These are phyloP conservation scores for Catharus fuscescens DNA, from an alignment of 2,113 vertebrate genomes.

Conservation along the genomic window DNA sequence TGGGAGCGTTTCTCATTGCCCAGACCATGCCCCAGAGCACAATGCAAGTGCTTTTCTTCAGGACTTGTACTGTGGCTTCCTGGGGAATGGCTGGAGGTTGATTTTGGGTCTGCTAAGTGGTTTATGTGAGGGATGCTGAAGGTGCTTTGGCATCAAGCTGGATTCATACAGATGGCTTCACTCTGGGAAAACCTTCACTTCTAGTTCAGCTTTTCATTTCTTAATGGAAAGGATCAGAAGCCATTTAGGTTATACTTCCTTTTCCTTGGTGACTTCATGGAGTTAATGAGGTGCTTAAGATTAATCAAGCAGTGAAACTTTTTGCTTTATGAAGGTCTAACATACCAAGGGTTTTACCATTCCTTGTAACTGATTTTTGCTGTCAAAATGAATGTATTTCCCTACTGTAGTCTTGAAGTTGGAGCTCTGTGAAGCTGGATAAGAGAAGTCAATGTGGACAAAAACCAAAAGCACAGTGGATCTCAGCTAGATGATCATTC, in stretches of 20 bases:
- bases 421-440: neutral
- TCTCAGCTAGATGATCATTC: neutral
- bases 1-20: rapidly evolving
- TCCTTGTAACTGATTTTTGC: neutral
- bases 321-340: neutral
- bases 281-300: neutral
- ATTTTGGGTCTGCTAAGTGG: neutral
- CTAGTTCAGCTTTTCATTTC: neutral
- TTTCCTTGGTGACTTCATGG: neutral
- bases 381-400: neutral
- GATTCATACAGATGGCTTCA: neutral
- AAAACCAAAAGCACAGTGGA: neutral
- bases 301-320: neutral
- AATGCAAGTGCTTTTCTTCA: neutral
- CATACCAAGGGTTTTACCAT: neutral
- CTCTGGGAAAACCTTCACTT: neutral
- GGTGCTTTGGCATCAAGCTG: neutral
- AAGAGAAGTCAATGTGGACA: neutral
- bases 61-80: neutral
- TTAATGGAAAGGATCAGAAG: neutral
- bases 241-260: neutral
- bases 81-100: neutral
- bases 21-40: neutral
- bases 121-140: neutral
- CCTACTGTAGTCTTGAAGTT: neutral